Percentiles rank a stretch among this genome's conserved stretches.
Evolutionary conservation across 2,113 vertebrate genomes (phyloP).

Genomic region (Apodemus speciosus): DNA sequence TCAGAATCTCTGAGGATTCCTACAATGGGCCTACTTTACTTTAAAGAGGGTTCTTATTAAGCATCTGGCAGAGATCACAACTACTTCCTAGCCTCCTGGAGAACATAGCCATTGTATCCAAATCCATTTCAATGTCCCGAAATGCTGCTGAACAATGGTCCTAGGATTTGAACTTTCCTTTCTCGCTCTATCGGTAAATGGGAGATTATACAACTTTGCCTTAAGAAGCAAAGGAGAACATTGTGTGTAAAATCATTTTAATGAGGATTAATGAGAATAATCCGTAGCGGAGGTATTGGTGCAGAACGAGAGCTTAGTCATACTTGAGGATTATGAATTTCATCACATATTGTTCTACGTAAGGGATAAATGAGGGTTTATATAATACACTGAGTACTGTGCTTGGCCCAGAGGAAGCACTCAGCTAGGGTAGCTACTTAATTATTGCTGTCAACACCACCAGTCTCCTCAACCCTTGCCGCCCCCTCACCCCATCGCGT

Average conservation of each 20-base stretch:
- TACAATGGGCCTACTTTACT: constrained; percentile 5
- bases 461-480: not conserved
- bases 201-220: not conserved
- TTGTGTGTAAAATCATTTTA: not conserved
- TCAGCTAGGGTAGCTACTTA: not conserved
- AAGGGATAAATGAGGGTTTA: not conserved
- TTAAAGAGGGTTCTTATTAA: constrained; percentile 1
- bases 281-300: not conserved
- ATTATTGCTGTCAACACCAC: not conserved
- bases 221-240: constrained; percentile 2
- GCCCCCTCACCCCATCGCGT: not conserved
- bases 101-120: not conserved
- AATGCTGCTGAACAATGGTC: not conserved
- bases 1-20: not conserved
- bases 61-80: not conserved
- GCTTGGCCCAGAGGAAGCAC: not conserved
- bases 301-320: not conserved
- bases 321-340: not conserved
- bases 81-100: not conserved
- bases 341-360: not conserved
- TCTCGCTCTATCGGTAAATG: not conserved
- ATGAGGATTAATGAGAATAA: constrained; percentile 46
- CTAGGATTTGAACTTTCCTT: not conserved
- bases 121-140: not conserved
- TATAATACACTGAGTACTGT: not conserved